phyloP scores from a whole-genome alignment of 2,113 vertebrate genomes.

The Porphyrio hochstetteri region DNA sequence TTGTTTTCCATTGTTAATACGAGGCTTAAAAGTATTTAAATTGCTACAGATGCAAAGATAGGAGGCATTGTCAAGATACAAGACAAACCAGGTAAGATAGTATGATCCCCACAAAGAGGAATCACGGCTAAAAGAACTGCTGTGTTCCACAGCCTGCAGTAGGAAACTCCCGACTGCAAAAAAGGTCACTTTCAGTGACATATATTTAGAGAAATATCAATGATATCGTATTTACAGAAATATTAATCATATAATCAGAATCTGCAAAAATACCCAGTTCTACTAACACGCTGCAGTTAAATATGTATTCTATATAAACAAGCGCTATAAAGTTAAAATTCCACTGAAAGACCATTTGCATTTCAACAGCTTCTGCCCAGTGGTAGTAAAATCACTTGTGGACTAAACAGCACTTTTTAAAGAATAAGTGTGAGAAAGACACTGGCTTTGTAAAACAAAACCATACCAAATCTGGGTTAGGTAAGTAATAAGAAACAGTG shows the following conservation, averaged over 20 bases:
- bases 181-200: neutral
- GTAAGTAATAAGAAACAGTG: neutral
- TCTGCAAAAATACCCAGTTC: neutral
- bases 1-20: neutral
- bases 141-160: neutral
- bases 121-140: neutral
- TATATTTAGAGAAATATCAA: neutral
- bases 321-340: neutral
- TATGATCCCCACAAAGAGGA: neutral
- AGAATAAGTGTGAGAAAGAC: neutral
- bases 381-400: neutral
- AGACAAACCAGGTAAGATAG: neutral
- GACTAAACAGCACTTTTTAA: neutral
- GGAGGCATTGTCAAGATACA: neutral
- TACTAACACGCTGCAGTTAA: neutral
- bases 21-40: neutral
- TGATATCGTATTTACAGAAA: neutral
- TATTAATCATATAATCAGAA: neutral
- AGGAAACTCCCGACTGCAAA: neutral
- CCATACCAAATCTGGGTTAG: neutral
- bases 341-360: neutral
- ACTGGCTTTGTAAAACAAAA: neutral
- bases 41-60: neutral
- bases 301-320: neutral
- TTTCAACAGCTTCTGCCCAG: neutral